Evolutionary conservation across 2,888 invertebrate species (phyloP).

Genomic region (Eupithecia subfuscata): DNA sequence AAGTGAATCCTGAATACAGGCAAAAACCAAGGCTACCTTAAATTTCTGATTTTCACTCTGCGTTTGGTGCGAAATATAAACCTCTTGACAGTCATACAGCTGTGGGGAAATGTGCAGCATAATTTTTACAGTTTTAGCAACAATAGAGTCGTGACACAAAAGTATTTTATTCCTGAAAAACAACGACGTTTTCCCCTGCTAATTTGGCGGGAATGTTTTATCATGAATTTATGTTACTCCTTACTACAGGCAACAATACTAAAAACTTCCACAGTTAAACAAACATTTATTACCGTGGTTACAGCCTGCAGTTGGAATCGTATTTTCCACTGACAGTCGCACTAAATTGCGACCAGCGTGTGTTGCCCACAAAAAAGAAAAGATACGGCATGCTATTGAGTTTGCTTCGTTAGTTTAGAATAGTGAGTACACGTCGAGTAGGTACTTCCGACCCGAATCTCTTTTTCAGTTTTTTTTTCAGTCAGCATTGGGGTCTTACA

Average conservation of each 20-base stretch:
- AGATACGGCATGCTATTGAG: constrained; percentile 20
- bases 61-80: neutral
- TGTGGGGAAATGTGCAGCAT: no score
- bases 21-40: neutral
- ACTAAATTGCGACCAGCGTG: constrained; percentile 31
- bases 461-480: neutral
- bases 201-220: neutral
- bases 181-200: neutral
- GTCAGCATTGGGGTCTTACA: neutral
- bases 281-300: constrained; percentile 12
- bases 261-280: constrained; percentile 9
- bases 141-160: neutral
- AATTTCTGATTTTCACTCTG: neutral
- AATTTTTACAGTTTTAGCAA: neutral
- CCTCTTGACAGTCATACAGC: no score
- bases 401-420: constrained; percentile 36
- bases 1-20: neutral
- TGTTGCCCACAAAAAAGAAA: constrained; percentile 27
- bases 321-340: constrained; percentile 30
- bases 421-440: constrained; percentile 5
- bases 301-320: constrained; percentile 20
- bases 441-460: neutral
- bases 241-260: constrained; percentile 7
- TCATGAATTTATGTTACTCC: constrained; percentile 3
- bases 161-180: neutral